phyloP scores from a whole-genome alignment of 1,140 invertebrate species.

The Parapsyche elsis region DNA sequence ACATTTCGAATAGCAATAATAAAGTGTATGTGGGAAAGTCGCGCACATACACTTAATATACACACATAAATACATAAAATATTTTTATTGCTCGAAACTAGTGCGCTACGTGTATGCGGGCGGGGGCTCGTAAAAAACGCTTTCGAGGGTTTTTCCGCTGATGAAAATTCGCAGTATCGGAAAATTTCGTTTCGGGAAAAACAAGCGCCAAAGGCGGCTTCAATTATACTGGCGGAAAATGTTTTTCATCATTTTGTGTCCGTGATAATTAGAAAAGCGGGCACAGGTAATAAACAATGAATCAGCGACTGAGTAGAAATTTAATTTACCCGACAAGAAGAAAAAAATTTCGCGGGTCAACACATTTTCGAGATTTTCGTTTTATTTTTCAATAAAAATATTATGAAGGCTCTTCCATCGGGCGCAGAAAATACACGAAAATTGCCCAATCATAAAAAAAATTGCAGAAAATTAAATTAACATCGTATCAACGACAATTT shows the following conservation, averaged over 20 bases:
- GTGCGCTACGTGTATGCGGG: background rate
- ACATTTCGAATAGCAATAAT: slow-evolving; percentile 16
- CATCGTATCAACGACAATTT: no score
- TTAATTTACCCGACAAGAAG: slow-evolving; percentile 3
- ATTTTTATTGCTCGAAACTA: slow-evolving; percentile 23
- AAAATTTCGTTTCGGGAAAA: slow-evolving; percentile 33
- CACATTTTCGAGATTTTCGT: no score
- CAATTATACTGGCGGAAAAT: slow-evolving; percentile 30
- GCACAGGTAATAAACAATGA: slow-evolving; percentile 34
- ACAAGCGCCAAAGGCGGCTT: slow-evolving; percentile 28
- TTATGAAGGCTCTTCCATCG: no score
- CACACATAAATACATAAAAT: slow-evolving; percentile 11
- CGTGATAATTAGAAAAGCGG: slow-evolving; percentile 27
- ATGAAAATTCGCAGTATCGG: slow-evolving; percentile 25
- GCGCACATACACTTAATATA: background rate
- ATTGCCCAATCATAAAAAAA: no score
- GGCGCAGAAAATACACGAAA: no score
- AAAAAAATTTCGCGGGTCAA: background rate
- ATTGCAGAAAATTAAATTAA: no score
- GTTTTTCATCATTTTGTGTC: slow-evolving; percentile 27
- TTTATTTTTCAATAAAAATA: no score
- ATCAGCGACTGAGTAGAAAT: background rate
- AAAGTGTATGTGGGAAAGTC: background rate
- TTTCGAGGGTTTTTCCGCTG: slow-evolving; percentile 16
- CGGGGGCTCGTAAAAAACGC: slow-evolving; percentile 5